Evolutionary conservation across 2,888 invertebrate species (phyloP).

Genomic region (Autographa pulchrina): DNA sequence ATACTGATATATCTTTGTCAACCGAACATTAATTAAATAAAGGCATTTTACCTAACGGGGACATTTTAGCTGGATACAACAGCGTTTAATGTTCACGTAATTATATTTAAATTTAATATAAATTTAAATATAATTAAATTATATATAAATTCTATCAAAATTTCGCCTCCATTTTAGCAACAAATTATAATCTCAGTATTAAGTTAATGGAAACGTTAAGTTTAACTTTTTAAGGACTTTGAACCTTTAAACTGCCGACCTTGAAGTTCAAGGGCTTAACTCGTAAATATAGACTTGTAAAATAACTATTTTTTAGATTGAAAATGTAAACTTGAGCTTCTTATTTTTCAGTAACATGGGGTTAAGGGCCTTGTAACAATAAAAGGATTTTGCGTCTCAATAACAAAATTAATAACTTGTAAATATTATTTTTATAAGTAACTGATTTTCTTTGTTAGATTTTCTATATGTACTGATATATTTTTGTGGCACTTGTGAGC

Average conservation of each 20-base stretch:
- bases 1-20: slow-evolving; percentile 4
- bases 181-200: slow-evolving; percentile 53
- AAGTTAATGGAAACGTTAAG: slow-evolving; percentile 51
- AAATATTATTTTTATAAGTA: too few relatives aligned
- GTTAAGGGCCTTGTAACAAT: not conserved
- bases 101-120: too few relatives aligned
- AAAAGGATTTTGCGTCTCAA: not conserved
- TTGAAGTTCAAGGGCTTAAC: slow-evolving; percentile 27
- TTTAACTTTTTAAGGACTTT: slow-evolving; percentile 38
- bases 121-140: too few relatives aligned
- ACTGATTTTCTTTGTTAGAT: too few relatives aligned
- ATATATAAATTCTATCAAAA: slow-evolving; percentile 50
- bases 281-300: slow-evolving; percentile 6
- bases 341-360: slow-evolving; percentile 7
- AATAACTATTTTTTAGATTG: not conserved
- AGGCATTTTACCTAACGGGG: slow-evolving; percentile 9
- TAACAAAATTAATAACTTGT: too few relatives aligned
- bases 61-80: slow-evolving; percentile 35
- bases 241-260: slow-evolving; percentile 47
- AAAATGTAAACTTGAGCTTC: slow-evolving; percentile 7
- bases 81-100: slow-evolving; percentile 38
- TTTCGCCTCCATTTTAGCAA: slow-evolving; percentile 44
- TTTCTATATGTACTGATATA: too few relatives aligned
- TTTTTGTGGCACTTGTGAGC: too few relatives aligned
- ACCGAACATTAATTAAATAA: not conserved